Percentiles rank a stretch among this genome's conserved stretches.
Evolutionary conservation across 2,797 vertebrate genomes (phyloP).

Genomic region (Remorina albescens): DNA sequence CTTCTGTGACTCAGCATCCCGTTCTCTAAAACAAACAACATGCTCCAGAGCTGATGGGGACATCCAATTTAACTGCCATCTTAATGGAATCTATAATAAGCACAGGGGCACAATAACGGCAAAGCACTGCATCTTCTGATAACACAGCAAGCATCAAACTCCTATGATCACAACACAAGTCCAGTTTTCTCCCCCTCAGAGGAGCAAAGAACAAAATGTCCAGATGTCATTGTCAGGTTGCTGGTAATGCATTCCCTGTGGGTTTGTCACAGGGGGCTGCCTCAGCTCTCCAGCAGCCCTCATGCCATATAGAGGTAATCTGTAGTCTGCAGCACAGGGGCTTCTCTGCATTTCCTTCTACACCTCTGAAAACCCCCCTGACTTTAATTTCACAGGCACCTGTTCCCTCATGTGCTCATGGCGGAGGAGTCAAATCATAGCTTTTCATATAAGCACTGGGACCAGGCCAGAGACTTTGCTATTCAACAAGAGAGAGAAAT

Average conservation of each 20-base stretch:
- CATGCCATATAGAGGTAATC: slow-evolving; percentile 67
- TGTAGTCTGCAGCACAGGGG: slow-evolving; percentile 62
- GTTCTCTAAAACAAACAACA: slow-evolving; percentile 86
- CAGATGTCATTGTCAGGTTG: slow-evolving; percentile 72
- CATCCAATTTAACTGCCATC: slow-evolving; percentile 87
- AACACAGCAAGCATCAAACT: slow-evolving; percentile 76
- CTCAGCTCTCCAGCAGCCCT: slow-evolving; percentile 51
- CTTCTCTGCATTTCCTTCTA: slow-evolving; percentile 56
- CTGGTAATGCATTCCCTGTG: slow-evolving; percentile 58
- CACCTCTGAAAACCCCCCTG: slow-evolving; percentile 57
- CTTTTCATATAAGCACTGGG: slow-evolving; percentile 68
- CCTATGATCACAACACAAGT: slow-evolving; percentile 80
- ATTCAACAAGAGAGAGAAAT: slow-evolving; percentile 34
- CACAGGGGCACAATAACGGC: slow-evolving; percentile 79
- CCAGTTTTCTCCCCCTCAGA: slow-evolving; percentile 48
- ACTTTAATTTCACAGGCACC: slow-evolving; percentile 83
- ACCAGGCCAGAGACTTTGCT: slow-evolving; percentile 40
- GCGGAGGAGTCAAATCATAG: slow-evolving; percentile 68
- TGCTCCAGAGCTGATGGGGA: slow-evolving; percentile 83
- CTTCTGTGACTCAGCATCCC: slow-evolving; percentile 82
- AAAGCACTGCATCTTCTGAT: slow-evolving; percentile 80
- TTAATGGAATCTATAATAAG: slow-evolving; percentile 91
- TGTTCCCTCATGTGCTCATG: slow-evolving; percentile 75
- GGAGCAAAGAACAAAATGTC: slow-evolving; percentile 71
- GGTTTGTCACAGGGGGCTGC: slow-evolving; percentile 54